These are phyloP conservation scores for Aethes cnicana DNA, from an alignment of 2,888 invertebrate species.

Conservation along the genomic window DNA sequence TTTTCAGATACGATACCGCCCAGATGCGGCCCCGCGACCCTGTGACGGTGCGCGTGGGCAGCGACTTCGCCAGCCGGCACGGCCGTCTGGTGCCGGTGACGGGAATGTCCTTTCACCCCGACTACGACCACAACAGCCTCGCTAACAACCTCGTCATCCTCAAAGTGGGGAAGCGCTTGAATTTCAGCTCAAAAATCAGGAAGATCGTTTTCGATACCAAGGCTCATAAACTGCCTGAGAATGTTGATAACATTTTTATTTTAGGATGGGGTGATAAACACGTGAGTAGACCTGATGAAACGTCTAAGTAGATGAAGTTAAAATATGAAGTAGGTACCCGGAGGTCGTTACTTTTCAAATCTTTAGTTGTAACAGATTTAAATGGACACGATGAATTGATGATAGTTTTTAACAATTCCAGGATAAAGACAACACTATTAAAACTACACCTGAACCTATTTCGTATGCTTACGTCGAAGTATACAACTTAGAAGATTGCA, in stretches of 20 bases:
- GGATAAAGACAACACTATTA: too few species aligned
- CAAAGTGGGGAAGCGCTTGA: slow-evolving; percentile 35
- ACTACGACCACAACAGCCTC: slow-evolving; percentile 40
- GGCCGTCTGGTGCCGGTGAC: slow-evolving; percentile 43
- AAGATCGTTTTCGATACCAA: slow-evolving; percentile 42
- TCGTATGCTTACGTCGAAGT: too few species aligned
- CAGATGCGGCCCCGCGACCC: background rate
- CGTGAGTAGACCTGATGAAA: too few species aligned
- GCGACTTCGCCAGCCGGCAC: slow-evolving; percentile 38
- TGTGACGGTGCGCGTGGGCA: slow-evolving; percentile 45
- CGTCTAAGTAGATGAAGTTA: too few species aligned
- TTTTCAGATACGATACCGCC: background rate
- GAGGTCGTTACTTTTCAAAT: too few species aligned
- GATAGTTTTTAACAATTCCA: too few species aligned
- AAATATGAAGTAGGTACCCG: too few species aligned
- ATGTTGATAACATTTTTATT: slow-evolving; percentile 35
- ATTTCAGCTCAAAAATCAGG: slow-evolving; percentile 39
- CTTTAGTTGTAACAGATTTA: too few species aligned
- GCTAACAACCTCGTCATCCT: slow-evolving; percentile 48
- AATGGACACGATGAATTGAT: too few species aligned
- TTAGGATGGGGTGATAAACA: slow-evolving; percentile 51
- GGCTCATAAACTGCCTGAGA: slow-evolving; percentile 12
- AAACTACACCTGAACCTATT: too few species aligned
- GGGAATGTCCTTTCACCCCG: slow-evolving; percentile 45
- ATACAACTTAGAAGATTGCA: too few species aligned